phyloP scores from a whole-genome alignment of 2,113 vertebrate genomes.

The Jaculus jaculus region DNA sequence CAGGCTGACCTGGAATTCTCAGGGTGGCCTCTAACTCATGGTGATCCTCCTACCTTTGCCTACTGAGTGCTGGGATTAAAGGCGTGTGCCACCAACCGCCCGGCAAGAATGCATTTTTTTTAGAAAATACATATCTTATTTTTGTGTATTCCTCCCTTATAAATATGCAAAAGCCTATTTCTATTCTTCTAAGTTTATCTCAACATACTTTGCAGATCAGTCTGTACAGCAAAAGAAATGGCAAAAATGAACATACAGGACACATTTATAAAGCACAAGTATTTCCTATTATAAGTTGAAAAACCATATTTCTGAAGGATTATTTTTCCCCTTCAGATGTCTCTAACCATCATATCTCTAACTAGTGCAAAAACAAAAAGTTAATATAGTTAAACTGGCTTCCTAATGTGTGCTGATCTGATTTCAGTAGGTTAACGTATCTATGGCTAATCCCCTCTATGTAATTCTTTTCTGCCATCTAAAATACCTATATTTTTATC shows the following conservation, averaged over 20 bases:
- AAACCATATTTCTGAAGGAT: slow-evolving; percentile 40
- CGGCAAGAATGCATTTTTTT: slow-evolving; percentile 30
- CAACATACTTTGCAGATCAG: slow-evolving; percentile 54
- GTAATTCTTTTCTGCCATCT: not conserved
- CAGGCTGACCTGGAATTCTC: too few relatives aligned
- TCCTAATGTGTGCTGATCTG: not conserved
- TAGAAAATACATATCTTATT: slow-evolving; percentile 55
- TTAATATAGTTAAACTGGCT: slow-evolving; percentile 43
- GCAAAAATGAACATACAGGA: slow-evolving; percentile 44
- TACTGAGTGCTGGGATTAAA: too few relatives aligned
- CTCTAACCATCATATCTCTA: slow-evolving; percentile 32
- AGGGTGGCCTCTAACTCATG: too few relatives aligned
- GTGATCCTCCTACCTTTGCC: too few relatives aligned
- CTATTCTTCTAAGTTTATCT: slow-evolving; percentile 56
- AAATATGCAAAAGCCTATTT: slow-evolving; percentile 64
- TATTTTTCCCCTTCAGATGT: not conserved
- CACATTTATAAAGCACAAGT: slow-evolving; percentile 44
- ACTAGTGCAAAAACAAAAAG: slow-evolving; percentile 61
- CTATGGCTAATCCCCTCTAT: not conserved
- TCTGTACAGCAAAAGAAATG: slow-evolving; percentile 55
- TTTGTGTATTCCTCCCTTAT: slow-evolving; percentile 53
- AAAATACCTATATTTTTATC: slow-evolving; percentile 26
- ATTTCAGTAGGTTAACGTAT: slow-evolving; percentile 52
- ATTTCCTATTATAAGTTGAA: slow-evolving; percentile 55
- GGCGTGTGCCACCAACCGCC: too few relatives aligned